phyloP scores from a whole-genome alignment of 2,113 vertebrate species.

The Elanoides forficatus region DNA sequence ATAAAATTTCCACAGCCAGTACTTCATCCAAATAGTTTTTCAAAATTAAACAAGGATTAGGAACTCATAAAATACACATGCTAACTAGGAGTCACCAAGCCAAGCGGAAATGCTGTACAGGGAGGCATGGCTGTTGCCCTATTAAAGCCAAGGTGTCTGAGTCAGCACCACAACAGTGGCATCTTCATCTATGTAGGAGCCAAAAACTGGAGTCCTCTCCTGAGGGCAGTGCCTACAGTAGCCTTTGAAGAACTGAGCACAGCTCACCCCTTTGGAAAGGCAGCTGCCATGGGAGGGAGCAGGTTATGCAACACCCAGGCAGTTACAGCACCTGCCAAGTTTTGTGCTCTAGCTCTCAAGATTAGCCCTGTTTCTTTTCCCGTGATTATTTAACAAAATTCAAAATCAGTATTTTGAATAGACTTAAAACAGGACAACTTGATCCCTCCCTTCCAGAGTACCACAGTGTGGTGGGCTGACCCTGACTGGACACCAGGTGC shows the following conservation, averaged over 20 bases:
- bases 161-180: background rate
- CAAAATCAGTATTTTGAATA: background rate
- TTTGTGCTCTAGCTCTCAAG: background rate
- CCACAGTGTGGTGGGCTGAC: background rate
- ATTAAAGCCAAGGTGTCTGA: background rate
- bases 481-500: too few relatives aligned
- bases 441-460: background rate
- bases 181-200: background rate
- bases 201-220: background rate
- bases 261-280: background rate
- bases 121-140: background rate
- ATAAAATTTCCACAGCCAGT: background rate
- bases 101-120: background rate
- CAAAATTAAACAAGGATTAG: background rate
- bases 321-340: background rate
- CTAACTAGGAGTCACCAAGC: background rate
- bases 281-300: background rate
- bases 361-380: background rate
- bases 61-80: background rate
- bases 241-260: constrained; percentile 42
- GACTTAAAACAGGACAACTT: background rate
- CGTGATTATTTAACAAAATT: background rate
- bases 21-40: background rate
- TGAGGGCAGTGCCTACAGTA: background rate
- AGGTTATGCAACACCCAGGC: background rate